Base-by-base conservation (phyloP, 2,113 vertebrate species). In the Columba janthina region DNA sequence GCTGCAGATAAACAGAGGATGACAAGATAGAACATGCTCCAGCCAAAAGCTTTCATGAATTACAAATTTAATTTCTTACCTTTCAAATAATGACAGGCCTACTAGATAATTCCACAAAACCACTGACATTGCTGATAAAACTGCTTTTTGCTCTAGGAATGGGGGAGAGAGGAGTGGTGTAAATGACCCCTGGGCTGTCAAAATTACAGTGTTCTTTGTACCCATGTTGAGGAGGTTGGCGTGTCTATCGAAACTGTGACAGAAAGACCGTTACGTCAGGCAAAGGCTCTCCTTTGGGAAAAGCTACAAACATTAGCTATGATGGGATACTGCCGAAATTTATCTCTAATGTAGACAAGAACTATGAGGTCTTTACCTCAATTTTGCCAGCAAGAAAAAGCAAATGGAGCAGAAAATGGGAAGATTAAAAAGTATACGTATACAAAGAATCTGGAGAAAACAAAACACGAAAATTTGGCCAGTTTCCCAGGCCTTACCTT, bases 401-500 rank as follows among this genome's bases (percentile, higher is more conserved):
- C 13, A 83, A 82, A 65, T 22, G 6, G 62, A 67, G 84, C 61
- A 51, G 54, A 85, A 86, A 95, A 88, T 2, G 14, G 40, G 34
- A 85, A 81, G 29, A 90, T 88, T 78, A 72, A 73, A 62, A 94
- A 94, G 40, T 62, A 21, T 19, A 73, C 5, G 4, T 34, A 85
- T 72, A 73, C 64, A 76, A 84, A 95, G 72, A 79, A 85, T 57
- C 66, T 66, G 44, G 16, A 73, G 75, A 50, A 93, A 94, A 78
- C 56, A 69, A 75, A 86, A 4, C 18, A 80, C 73, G 48, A 56
- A 36, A 66, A 51, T 53, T 74, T 64, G 77, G 48, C 67, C 85
- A 57, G 56, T 88, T 84, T 85, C 54, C 94, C 77, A 81, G 80
- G 16, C 36, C 98, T 98, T 98, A 99, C 99, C 99, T 99, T 99